Evolutionary conservation across 2,113 vertebrate genomes (phyloP).

Genomic region (Casuarius casuarius): DNA sequence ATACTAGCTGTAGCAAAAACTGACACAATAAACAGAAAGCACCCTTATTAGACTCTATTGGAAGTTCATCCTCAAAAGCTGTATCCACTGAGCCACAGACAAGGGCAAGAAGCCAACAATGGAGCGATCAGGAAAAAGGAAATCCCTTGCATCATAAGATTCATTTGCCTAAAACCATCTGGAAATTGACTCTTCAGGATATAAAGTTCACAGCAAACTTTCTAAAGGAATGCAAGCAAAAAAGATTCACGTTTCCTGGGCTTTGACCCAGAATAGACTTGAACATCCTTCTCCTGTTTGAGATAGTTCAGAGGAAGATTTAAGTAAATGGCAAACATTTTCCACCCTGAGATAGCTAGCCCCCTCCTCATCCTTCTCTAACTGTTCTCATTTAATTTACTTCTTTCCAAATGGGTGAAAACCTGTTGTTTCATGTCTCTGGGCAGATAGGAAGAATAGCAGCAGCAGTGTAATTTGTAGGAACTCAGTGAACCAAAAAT

Average conservation of each 20-base stretch:
- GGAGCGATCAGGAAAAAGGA: constrained; percentile 72
- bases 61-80: constrained; percentile 19
- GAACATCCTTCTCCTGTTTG: constrained; percentile 33
- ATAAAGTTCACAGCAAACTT: constrained; percentile 67
- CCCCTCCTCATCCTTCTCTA: neutral
- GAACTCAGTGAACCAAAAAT: neutral
- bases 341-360: neutral
- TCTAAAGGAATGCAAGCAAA: constrained; percentile 55
- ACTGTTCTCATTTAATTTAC: neutral
- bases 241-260: constrained; percentile 64
- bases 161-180: constrained; percentile 67
- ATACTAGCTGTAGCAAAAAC: neutral
- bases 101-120: constrained; percentile 64
- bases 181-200: constrained; percentile 72
- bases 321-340: constrained; percentile 21
- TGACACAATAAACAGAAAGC: neutral
- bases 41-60: neutral
- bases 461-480: neutral
- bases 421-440: neutral
- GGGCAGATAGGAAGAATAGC: neutral
- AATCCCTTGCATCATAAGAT: constrained; percentile 73
- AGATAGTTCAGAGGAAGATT: constrained; percentile 24
- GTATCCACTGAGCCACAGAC: constrained; percentile 18
- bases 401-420: neutral
- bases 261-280: constrained; percentile 48